These are phyloP conservation scores for Allygus modestus DNA, from an alignment of 2,888 invertebrate species.

Conservation along the genomic window DNA sequence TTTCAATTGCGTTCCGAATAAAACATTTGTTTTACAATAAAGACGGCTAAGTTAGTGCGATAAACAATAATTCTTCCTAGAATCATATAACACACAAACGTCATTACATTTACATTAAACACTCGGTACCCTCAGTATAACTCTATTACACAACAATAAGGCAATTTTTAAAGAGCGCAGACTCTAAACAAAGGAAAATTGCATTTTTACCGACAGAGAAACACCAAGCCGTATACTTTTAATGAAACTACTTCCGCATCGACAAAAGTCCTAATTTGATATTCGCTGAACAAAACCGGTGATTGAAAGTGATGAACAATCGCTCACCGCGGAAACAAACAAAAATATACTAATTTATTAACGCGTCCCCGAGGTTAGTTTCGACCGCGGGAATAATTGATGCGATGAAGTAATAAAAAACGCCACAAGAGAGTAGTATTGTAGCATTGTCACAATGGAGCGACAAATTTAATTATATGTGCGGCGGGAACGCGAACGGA, in stretches of 20 bases:
- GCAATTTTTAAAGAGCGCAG: not conserved
- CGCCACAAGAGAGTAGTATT: conserved; percentile 43
- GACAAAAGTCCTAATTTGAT: conserved; percentile 57
- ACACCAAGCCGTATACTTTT: conserved; percentile 41
- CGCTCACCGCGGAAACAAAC: conserved; percentile 36
- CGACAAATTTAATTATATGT: conserved; percentile 51
- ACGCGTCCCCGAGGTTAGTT: conserved; percentile 47
- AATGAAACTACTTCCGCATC: conserved; percentile 52
- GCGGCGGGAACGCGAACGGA: not conserved
- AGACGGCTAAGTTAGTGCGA: too few species aligned
- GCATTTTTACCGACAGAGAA: not conserved
- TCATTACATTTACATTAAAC: not conserved
- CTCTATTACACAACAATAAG: not conserved
- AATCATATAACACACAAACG: too few species aligned
- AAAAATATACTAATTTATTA: conserved; percentile 55
- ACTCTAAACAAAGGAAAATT: not conserved
- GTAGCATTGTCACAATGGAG: conserved; percentile 28
- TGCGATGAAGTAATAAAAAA: conserved; percentile 41
- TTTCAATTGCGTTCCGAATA: too few species aligned
- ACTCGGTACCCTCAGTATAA: not conserved
- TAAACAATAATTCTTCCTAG: too few species aligned
- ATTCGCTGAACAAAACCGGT: conserved; percentile 30
- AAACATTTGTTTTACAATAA: too few species aligned
- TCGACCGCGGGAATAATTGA: conserved; percentile 50
- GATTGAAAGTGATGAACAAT: conserved; percentile 51